Base-by-base conservation (phyloP, 2,797 vertebrate genomes). In the Hipposideros larvatus region DNA sequence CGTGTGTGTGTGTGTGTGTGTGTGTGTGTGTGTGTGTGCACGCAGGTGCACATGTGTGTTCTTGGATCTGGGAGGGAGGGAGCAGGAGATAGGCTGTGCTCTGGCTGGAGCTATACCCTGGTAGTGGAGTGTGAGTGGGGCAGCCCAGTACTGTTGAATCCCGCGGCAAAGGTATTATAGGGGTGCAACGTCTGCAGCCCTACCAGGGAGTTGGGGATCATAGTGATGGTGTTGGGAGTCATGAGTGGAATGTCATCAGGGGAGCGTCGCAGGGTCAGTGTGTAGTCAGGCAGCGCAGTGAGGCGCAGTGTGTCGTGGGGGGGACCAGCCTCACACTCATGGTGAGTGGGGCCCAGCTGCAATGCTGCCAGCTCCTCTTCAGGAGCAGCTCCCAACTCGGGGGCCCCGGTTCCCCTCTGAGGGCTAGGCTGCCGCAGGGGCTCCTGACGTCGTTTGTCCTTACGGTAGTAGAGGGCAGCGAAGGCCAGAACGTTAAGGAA, bases 71-170 rank as follows among this genome's bases (percentile, higher is more conserved):
- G 90, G 86, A 77, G 51, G 89, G 90, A 73, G 46, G 89, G 90
- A 65, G 63, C 18, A 5, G 87, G 96, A 97, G 57, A 57, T 26
- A 66, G 96, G 98, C 89, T 96, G 91, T 84, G 90, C 96, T 95
- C 97, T 57, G 55, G 74, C 51, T 94, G 80, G 99, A 98, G 99
- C 99, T 99, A 99, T 99, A 99, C 99, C 97, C 99, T 99, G 96
- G 99, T 99, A 98, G 99, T 99, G 98, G 99, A 99, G 99, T 99
- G 99, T 99, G 99, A 99, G 98, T 99, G 99, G 31, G 99, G 99
- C 98, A 99, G 99, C 98, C 99, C 99, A 8, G 99, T 99, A 98
- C 99, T 99, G 98, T 99, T 99, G 99, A 99, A 99, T 94, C 99
- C 99, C 15, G 99, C 98, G 0, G 99, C 99, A 98, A 99, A 99